Evolutionary conservation across 2,113 vertebrate species (phyloP).

Genomic region (Anhinga rufa): DNA sequence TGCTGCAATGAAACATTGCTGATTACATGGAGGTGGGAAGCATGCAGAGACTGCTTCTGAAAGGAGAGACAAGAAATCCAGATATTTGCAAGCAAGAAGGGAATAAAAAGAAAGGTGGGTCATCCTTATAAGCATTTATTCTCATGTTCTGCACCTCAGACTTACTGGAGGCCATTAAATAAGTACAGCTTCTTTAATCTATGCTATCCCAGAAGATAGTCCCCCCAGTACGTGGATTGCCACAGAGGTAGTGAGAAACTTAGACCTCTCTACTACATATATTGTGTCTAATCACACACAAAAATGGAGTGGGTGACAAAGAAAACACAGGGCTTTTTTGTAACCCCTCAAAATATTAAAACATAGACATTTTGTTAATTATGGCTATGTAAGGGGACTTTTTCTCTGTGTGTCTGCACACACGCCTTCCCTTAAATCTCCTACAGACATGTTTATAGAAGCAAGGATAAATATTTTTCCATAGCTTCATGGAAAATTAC

Average conservation of each 20-base stretch:
- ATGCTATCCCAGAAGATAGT: not conserved
- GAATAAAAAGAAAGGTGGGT: not conserved
- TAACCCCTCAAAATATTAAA: not conserved
- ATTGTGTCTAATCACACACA: not conserved
- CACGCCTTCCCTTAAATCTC: slow-evolving; percentile 42
- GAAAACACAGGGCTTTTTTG: not conserved
- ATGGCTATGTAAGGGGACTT: slow-evolving; percentile 20
- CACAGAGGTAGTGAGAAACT: not conserved
- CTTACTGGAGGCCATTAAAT: not conserved
- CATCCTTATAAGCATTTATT: not conserved
- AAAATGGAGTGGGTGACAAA: not conserved
- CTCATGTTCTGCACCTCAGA: not conserved
- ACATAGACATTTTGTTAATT: slow-evolving; percentile 25
- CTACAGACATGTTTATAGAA: slow-evolving; percentile 57
- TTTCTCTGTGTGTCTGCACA: not conserved
- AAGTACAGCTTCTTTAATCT: not conserved
- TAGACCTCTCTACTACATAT: not conserved
- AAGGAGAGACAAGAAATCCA: not conserved
- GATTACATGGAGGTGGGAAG: not conserved
- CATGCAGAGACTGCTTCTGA: not conserved
- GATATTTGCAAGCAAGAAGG: not conserved
- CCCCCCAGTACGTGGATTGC: not conserved
- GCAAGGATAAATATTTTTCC: slow-evolving; percentile 66
- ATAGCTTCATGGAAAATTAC: slow-evolving; percentile 65
- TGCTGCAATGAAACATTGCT: not conserved